Percentiles rank a stretch among this genome's conserved stretches.
These are phyloP conservation scores for Oreocharis arfaki DNA, from an alignment of 2,113 vertebrate genomes.

Conservation along the genomic window DNA sequence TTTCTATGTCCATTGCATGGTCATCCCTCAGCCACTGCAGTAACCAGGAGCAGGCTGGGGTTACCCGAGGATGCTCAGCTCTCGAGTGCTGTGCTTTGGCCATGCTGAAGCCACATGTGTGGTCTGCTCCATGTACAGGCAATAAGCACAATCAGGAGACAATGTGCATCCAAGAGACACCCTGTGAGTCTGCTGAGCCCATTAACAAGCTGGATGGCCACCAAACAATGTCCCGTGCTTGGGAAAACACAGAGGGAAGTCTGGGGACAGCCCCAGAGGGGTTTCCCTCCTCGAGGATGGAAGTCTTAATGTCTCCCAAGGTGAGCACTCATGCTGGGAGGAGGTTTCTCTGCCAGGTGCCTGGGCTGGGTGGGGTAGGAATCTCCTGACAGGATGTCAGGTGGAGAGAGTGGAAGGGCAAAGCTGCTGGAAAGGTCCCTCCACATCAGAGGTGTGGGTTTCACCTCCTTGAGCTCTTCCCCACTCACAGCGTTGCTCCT, in stretches of 20 bases:
- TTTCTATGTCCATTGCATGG: neutral
- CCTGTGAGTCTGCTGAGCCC: neutral
- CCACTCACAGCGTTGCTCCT: neutral
- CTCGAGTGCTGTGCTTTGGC: neutral
- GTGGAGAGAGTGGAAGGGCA: accelerated
- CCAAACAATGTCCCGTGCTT: neutral
- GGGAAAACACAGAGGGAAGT: neutral
- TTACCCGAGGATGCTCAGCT: neutral
- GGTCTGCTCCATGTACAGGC: neutral
- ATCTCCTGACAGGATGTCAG: neutral
- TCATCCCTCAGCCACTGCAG: neutral
- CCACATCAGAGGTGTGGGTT: accelerated
- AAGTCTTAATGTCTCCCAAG: neutral
- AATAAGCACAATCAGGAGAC: neutral
- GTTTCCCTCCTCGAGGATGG: neutral
- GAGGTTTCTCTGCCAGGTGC: neutral
- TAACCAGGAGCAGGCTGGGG: neutral
- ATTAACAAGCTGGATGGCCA: neutral
- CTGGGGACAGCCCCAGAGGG: neutral
- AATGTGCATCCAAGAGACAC: neutral
- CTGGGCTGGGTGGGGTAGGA: neutral
- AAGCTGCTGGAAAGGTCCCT: neutral
- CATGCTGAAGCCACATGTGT: neutral
- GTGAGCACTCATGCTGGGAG: accelerated
- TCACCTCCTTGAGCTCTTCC: neutral